Evolutionary conservation across 2,113 vertebrate species (phyloP), one percentile per base, ranked within the genome.

Genomic region (Seriola rivoliana): DNA sequence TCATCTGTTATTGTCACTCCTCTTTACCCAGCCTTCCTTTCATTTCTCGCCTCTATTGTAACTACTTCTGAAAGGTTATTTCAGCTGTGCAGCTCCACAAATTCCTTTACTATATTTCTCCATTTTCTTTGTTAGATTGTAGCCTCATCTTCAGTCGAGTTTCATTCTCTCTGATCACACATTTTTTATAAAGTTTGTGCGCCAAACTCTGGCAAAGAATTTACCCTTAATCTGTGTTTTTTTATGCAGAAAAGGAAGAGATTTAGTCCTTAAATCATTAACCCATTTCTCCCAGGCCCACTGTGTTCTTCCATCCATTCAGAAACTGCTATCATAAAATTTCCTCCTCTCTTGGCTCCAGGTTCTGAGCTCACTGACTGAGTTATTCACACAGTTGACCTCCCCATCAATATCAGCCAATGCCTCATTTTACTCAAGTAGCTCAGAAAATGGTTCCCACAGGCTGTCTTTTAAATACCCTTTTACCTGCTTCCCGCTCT

Each of bases 51-150:
- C 54, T 66, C 44, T 1, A 5, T 58, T 58, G 38, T 66, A 54
- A 71, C 75, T 3, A 11, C 52, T 11, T 17, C 55, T 87, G 81
- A 84, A 29, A 73, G 80, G 69, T 78, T 55, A 62, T 81, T 86
- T 78, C 70, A 79, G 66, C 67, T 7, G 44, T 25, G 67, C 67
- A 32, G 72, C 40, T 1, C 1, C 57, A 74, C 78, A 66, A 23
- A 78, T 69, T 32, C 11, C 62, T 55, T 10, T 0, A 8, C 60
- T 23, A n/a, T 71, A 2, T 16, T 55, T 32, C 64, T 32, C 42
- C 9, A 19, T 55, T 63, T 25, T 16, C 40, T 82, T 71, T 44
- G 34, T 71, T 23, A 17, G 67, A 46, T 60, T 16, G 48, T 40
- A 5, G 38, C 55, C 46, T 69, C 44, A 3, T 62, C 72, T 54